Evolutionary conservation across 2,797 vertebrate species (phyloP).

Genomic region (Petrocephalus schoutedeni): DNA sequence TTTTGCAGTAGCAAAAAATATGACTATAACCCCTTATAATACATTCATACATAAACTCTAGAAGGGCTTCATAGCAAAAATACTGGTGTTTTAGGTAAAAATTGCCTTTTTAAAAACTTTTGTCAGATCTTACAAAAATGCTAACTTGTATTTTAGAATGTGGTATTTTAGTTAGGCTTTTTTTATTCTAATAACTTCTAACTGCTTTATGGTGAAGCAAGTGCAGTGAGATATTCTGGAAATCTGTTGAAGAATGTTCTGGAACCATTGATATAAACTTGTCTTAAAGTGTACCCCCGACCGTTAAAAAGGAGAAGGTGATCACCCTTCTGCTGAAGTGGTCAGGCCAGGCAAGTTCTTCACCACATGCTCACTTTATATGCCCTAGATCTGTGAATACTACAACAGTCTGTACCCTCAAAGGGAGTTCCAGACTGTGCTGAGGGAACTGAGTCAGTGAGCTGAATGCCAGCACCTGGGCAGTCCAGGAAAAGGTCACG

Average conservation of each 20-base stretch:
- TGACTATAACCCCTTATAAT: background rate
- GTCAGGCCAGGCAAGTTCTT: too few relatives aligned
- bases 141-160: background rate
- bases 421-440: background rate
- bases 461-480: background rate
- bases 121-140: background rate
- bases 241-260: background rate
- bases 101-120: background rate
- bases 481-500: background rate
- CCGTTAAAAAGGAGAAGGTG: background rate
- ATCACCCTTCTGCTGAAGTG: background rate
- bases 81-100: background rate
- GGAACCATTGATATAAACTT: background rate
- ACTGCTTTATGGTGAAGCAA: background rate
- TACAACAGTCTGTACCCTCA: background rate
- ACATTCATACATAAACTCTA: background rate
- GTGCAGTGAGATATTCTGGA: background rate
- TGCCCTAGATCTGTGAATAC: background rate
- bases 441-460: background rate
- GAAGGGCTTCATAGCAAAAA: background rate
- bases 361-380: too few relatives aligned
- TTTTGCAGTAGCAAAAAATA: background rate
- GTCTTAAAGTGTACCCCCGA: background rate
- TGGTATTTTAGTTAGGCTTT: background rate
- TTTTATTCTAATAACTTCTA: background rate